These are phyloP conservation scores for Argyrosomus japonicus DNA, from an alignment of 2,113 vertebrate species.

Conservation along the genomic window DNA sequence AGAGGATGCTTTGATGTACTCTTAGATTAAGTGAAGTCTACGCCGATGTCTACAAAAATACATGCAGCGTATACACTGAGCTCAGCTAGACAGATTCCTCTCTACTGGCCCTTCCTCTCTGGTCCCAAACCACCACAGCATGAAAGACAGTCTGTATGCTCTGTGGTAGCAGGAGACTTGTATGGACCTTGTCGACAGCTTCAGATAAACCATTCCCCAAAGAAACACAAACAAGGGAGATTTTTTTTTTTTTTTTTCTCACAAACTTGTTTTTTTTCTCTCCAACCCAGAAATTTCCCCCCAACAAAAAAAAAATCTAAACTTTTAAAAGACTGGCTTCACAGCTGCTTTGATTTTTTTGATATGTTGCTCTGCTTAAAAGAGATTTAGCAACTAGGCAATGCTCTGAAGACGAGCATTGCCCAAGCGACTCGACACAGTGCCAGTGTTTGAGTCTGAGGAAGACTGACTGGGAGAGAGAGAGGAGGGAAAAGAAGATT, in stretches of 20 bases:
- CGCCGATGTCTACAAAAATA: slow-evolving; percentile 83
- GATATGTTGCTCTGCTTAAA: slow-evolving; percentile 60
- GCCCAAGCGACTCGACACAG: slow-evolving; percentile 38
- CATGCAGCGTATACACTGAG: slow-evolving; percentile 69
- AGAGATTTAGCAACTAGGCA: slow-evolving; percentile 71
- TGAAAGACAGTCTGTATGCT: slow-evolving; percentile 77
- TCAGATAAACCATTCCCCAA: slow-evolving; percentile 80
- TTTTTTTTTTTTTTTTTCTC: slow-evolving; percentile 1
- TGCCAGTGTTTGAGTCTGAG: slow-evolving; percentile 36
- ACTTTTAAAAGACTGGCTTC: slow-evolving; percentile 73
- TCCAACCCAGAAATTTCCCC: slow-evolving; percentile 60
- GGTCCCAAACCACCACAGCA: slow-evolving; percentile 79
- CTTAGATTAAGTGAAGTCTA: slow-evolving; percentile 85
- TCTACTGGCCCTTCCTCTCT: slow-evolving; percentile 74
- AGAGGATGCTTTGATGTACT: slow-evolving; percentile 86
- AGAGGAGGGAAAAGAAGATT: not conserved
- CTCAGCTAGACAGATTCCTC: slow-evolving; percentile 69
- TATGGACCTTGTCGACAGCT: slow-evolving; percentile 80
- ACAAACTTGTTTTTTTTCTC: slow-evolving; percentile 55
- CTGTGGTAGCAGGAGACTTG: slow-evolving; percentile 76
- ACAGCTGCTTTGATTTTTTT: slow-evolving; percentile 64
- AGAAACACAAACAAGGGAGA: slow-evolving; percentile 73
- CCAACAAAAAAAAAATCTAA: slow-evolving; percentile 59
- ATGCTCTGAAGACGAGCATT: slow-evolving; percentile 57
- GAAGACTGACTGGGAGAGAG: slow-evolving; percentile 25